phyloP scores from a whole-genome alignment of 2,888 invertebrate genomes.

The Tryphoninae sp. region DNA sequence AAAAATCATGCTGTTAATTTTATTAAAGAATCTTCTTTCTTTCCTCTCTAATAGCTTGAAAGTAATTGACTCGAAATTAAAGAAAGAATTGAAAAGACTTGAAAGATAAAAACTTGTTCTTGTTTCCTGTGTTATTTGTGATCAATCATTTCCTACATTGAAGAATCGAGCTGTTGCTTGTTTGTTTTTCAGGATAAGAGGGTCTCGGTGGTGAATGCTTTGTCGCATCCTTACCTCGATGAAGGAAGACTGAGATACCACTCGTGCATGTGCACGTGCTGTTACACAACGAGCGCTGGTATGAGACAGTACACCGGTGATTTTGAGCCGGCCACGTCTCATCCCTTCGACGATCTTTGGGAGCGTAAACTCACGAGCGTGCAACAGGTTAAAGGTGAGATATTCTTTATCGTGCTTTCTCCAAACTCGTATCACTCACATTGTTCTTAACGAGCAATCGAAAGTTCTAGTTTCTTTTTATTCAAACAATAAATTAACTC shows the following conservation, averaged over 20 bases:
- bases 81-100: too few species aligned
- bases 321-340: conserved; percentile 95
- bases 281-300: conserved; percentile 90
- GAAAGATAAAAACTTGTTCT: not conserved
- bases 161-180: conserved; percentile 2
- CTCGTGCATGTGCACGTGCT: conserved; percentile 99
- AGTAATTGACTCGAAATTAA: too few species aligned
- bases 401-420: conserved; percentile 7
- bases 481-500: not conserved
- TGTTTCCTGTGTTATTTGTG: not conserved
- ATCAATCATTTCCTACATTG: conserved; percentile 3
- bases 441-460: conserved; percentile 5
- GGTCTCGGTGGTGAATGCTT: conserved; percentile 96
- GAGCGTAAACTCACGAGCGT: conserved; percentile 96
- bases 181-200: conserved; percentile 89
- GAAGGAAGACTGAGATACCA: conserved; percentile 99
- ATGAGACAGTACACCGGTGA: conserved; percentile 94
- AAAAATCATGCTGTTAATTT: too few species aligned
- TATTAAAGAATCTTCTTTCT: too few species aligned
- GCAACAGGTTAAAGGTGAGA: conserved; percentile 95
- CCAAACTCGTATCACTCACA: not conserved
- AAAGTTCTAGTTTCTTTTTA: conserved; percentile 23
- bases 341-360: conserved; percentile 97
- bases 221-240: conserved; percentile 98
- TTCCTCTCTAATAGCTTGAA: not conserved